phyloP scores from a whole-genome alignment of 2,797 vertebrate genomes.

The Oceanodroma leucorhoa region DNA sequence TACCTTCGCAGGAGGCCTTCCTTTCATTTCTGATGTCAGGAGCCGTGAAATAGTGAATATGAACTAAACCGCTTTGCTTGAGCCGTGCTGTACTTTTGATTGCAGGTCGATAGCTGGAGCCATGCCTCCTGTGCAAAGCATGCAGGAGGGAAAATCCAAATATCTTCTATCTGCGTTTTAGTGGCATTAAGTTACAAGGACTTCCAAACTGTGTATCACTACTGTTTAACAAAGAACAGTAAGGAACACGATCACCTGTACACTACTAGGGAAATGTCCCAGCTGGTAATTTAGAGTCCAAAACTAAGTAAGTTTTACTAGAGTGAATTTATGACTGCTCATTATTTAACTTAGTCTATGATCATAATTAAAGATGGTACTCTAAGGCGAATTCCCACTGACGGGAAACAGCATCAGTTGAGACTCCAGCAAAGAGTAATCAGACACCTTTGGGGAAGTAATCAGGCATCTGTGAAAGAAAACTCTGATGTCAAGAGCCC shows the following conservation, averaged over 20 bases:
- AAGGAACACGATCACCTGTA: not conserved
- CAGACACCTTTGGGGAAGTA: conserved; percentile 60
- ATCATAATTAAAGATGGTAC: conserved; percentile 67
- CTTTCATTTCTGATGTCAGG: not conserved
- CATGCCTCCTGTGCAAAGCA: not conserved
- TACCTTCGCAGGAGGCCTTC: not conserved
- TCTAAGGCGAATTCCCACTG: conserved; percentile 41
- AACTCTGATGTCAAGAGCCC: conserved; percentile 57
- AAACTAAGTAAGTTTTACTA: conserved; percentile 38
- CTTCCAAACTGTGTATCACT: not conserved
- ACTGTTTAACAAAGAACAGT: not conserved
- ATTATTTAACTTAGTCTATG: conserved; percentile 57
- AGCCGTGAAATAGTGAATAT: not conserved
- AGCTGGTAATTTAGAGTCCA: conserved; percentile 41
- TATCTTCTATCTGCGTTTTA: not conserved
- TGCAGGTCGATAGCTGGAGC: not conserved
- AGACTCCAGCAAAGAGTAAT: conserved; percentile 60
- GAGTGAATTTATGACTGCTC: conserved; percentile 56
- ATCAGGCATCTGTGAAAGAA: conserved; percentile 62
- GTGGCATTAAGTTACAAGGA: not conserved
- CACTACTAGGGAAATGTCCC: conserved; percentile 18
- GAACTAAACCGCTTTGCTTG: not conserved
- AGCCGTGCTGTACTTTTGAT: not conserved
- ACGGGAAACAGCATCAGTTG: not conserved
- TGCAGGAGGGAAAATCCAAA: not conserved